These are phyloP conservation scores for Agrypnus murinus DNA, from an alignment of 2,888 invertebrate species.

Conservation along the genomic window DNA sequence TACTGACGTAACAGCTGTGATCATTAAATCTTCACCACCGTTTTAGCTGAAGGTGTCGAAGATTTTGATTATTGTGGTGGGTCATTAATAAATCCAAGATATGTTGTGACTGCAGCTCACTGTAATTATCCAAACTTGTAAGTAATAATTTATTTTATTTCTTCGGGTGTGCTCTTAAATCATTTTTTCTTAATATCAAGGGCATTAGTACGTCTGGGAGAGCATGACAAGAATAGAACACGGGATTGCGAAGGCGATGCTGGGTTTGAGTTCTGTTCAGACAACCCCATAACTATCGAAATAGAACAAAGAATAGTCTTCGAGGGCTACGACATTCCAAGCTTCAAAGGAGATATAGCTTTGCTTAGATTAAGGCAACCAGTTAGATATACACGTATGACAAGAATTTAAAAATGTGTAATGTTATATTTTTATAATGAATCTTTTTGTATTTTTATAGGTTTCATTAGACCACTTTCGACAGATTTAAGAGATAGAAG, in stretches of 20 bases:
- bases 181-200: no score
- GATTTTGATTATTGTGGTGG: conserved; percentile 84
- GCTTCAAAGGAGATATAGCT: conserved; percentile 82
- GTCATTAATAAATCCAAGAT: conserved; percentile 78
- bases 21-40: no score
- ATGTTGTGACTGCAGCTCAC: conserved; percentile 84
- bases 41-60: no score
- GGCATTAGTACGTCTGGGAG: conserved; percentile 76
- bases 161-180: no score
- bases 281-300: conserved; percentile 75
- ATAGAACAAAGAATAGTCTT: no score
- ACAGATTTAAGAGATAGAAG: conserved; percentile 59
- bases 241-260: conserved; percentile 76
- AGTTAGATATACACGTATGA: conserved; percentile 74
- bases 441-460: conserved; percentile 66
- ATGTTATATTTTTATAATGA: no score
- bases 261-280: conserved; percentile 73
- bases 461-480: conserved; percentile 70
- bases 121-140: conserved; percentile 76
- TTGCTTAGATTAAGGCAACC: conserved; percentile 77
- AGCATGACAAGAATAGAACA: conserved; percentile 76
- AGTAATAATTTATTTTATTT: no score
- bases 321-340: conserved; percentile 67
- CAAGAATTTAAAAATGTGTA: neutral
- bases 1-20: no score